Conservation (phyloP, 2,797 vertebrate species). For the Anisognathus igniventris region DNA sequence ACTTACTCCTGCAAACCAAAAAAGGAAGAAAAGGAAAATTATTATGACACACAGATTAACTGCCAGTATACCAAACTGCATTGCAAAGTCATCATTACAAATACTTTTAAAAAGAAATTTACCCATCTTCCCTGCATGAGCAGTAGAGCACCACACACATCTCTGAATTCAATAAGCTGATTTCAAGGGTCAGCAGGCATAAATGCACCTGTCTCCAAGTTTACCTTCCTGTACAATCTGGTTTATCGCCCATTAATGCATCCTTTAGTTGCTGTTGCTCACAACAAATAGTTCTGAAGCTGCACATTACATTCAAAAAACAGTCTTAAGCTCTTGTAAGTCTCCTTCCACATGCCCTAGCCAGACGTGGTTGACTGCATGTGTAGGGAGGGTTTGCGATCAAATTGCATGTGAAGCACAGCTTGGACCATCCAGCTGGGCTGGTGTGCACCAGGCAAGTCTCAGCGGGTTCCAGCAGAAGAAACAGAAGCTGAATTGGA, state of each 20-base stretch:
- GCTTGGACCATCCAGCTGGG: not conserved
- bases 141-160: not conserved
- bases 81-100: not conserved
- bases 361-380: fast-evolving
- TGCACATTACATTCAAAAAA: not conserved
- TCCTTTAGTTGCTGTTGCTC: not conserved
- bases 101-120: not conserved
- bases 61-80: not conserved
- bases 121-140: not conserved
- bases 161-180: not conserved
- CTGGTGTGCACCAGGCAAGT: not conserved
- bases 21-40: not conserved
- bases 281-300: not conserved
- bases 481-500: not conserved
- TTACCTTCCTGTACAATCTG: not conserved
- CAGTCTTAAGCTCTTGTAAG: not conserved
- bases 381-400: not conserved
- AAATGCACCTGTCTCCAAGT: not conserved
- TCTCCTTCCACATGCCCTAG: not conserved
- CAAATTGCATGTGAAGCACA: not conserved
- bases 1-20: conserved; percentile 57
- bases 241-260: not conserved
- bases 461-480: not conserved
- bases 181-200: not conserved
- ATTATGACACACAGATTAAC: not conserved